These are phyloP conservation scores for Siniperca scherzeri DNA, from an alignment of 2,797 vertebrate genomes.

Conservation along the genomic window DNA sequence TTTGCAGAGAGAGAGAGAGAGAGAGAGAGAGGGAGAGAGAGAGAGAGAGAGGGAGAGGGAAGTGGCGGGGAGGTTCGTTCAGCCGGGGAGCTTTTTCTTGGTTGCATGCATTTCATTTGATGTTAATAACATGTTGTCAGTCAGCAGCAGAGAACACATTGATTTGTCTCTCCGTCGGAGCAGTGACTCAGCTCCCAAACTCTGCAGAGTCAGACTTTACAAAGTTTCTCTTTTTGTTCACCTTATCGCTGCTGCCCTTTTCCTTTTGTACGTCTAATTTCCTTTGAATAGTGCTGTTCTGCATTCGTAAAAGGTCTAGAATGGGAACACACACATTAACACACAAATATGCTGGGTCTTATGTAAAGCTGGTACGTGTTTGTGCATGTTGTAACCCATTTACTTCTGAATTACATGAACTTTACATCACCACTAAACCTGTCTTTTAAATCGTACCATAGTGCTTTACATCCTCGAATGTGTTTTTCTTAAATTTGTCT, in stretches of 20 bases:
- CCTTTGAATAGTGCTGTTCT: background rate
- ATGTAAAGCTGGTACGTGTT: background rate
- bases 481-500: background rate
- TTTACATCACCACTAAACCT: background rate
- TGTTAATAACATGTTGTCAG: slow-evolving; percentile 71
- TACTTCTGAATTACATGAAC: background rate
- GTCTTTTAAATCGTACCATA: background rate
- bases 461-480: background rate
- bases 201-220: slow-evolving; percentile 23
- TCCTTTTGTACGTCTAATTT: background rate
- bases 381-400: background rate
- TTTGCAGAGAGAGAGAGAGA: background rate
- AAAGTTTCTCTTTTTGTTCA: slow-evolving; percentile 15
- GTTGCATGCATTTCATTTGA: slow-evolving; percentile 50
- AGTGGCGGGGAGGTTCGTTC: slow-evolving; percentile 33
- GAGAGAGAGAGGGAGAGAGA: no score
- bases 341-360: no score
- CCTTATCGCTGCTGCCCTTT: slow-evolving; percentile 11
- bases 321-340: background rate
- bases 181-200: slow-evolving; percentile 31
- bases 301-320: background rate
- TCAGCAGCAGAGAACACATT: slow-evolving; percentile 34
- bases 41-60: background rate
- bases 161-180: slow-evolving; percentile 30
- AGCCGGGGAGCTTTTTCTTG: background rate